Percentiles rank a stretch among this genome's conserved stretches.
Conservation (phyloP, 2,888 invertebrate genomes). For the Aricia artaxerxes region DNA sequence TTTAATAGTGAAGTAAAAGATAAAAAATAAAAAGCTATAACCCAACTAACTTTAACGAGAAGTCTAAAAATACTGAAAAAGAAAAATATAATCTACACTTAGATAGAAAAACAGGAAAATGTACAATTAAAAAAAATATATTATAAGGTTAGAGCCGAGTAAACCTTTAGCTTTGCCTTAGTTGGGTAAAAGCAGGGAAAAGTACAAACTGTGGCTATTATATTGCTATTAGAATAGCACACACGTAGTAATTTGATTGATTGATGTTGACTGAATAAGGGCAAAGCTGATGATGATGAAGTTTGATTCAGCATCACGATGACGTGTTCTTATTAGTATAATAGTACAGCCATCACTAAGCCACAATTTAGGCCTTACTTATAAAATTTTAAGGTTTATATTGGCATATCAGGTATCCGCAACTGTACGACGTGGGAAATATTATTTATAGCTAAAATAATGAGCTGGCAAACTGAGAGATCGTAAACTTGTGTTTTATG, state of each 20-base stretch:
- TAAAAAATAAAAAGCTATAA: too few species aligned
- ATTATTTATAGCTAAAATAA: conserved; percentile 67
- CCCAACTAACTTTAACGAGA: too few species aligned
- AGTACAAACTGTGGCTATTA: too few species aligned
- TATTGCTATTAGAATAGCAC: too few species aligned
- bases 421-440: conserved; percentile 49
- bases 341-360: neutral
- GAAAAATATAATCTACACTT: too few species aligned
- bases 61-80: too few species aligned
- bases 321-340: neutral
- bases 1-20: too few species aligned
- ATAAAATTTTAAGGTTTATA: neutral
- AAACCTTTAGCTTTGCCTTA: neutral
- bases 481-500: conserved; percentile 49
- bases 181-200: neutral
- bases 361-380: neutral
- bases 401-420: conserved; percentile 36
- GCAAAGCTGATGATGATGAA: neutral
- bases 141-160: too few species aligned
- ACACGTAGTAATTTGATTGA: too few species aligned
- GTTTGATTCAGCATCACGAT: neutral
- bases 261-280: too few species aligned
- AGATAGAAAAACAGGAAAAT: too few species aligned
- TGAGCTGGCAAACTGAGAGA: conserved; percentile 59
- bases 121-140: too few species aligned